Evolutionary conservation across 1,140 invertebrate genomes (phyloP).

Genomic region (Drosophila varians): DNA sequence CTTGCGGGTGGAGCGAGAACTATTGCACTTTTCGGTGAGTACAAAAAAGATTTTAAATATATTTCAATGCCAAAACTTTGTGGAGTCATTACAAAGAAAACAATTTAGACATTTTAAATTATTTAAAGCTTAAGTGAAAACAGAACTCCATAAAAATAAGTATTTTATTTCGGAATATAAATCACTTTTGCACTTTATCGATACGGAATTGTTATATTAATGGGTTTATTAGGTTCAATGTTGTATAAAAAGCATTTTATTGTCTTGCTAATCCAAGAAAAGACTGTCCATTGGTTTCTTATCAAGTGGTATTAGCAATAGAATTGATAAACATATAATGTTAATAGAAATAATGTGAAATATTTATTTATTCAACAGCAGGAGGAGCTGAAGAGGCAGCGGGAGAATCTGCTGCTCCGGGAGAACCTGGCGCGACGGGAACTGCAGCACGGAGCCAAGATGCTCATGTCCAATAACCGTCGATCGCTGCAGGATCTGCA

Average conservation of each 20-base stretch:
- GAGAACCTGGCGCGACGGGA: constrained; percentile 86
- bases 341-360: no score
- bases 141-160: neutral
- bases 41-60: neutral
- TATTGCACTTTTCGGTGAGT: constrained; percentile 85
- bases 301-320: neutral
- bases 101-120: no score
- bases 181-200: no score
- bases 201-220: no score
- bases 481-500: constrained; percentile 87
- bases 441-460: constrained; percentile 82
- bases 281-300: neutral
- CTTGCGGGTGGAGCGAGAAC: constrained; percentile 89
- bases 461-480: constrained; percentile 84
- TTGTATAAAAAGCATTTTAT: no score
- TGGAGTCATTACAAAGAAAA: no score
- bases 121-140: neutral
- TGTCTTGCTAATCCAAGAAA: neutral
- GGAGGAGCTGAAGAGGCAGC: constrained; percentile 90
- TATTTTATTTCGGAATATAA: neutral
- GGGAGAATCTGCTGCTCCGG: constrained; percentile 87
- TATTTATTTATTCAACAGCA: constrained; percentile 84
- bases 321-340: no score
- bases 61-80: no score
- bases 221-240: neutral